Base-by-base conservation (phyloP, 2,113 vertebrate genomes). In the Eleginops maclovinus region DNA sequence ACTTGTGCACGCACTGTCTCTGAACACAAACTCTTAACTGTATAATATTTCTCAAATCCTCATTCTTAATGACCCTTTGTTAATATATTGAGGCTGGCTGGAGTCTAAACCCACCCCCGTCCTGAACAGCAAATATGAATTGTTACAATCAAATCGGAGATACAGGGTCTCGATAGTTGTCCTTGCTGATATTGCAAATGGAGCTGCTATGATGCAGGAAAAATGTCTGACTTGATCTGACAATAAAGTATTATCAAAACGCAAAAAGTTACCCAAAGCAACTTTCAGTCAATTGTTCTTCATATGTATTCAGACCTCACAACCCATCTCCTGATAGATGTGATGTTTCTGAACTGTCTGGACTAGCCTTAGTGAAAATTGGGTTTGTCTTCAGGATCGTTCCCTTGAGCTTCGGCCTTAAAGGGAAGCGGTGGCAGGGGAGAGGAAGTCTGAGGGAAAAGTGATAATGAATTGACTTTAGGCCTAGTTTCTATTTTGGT, bases 401-500 rank as follows among this genome's bases (percentile, higher is more conserved):
- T 88, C 87, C 82, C 86, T 53, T 13, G 82, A 89, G 89, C 59
- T 84, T 87, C 49, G 70, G 77, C 67, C 77, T 88, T 84, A 53
- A 81, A 83, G 84, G 59, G 72, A 83, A 63, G 58, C 56, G n/a
- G 75, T 21, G 53, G 47, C 75, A 49, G 60, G 81, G 77, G 84
- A 88, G 64, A 77, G 71, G 68, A 82, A 84, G 85, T 79, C 75
- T 77, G 60, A 86, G 62, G 73, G 75, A 87, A 82, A 80, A 79
- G 91, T 88, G 90, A 91, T 91, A 92, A 92, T 92, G 89, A 92
- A 85, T 49, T 76, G 66, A 90, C 85, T 84, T 53, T 13, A 92
- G 86, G 85, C 90, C 90, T 81, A 88, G 65, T 93, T 93, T 89
- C 92, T 91, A 93, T 93, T 93, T 89, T 81, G 36, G 87, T 83